Evolutionary conservation across 2,888 invertebrate species (phyloP), one percentile per base, ranked within the genome.

Genomic region (Lasius platythorax): DNA sequence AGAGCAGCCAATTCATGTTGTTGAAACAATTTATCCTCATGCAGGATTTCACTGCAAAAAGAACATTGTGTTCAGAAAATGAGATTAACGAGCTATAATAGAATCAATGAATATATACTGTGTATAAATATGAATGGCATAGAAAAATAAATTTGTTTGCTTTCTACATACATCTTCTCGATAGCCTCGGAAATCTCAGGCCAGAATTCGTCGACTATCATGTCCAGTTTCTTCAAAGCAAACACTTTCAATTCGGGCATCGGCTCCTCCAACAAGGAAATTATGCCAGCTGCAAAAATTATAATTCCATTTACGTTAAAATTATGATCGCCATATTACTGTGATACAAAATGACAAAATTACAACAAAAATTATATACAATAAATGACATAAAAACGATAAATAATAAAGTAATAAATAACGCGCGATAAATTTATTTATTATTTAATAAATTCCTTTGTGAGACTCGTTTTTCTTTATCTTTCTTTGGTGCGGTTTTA

Each of bases 141-240:
- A 56, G 9, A 9, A 23, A 46, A 33, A 33, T 53, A 23, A 5
- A 23, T 46, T 18, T 64, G 6, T 37, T 63, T 56, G 53, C 28
- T 58, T 43, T n/a, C 68, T 67, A 95, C 96, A 95, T 95, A 97
- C 97, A 99, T 99, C 96, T 99, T 99, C 93, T 98, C 98, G 91
- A 99, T 98, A 18, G 99, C 98, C 95, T 99, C 99, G 0, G 99
- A 99, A 92, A 99, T 99, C 96, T 99, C 99, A 11, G 99, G 98
- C 99, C 99, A 99, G 95, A 99, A 99, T 94, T 99, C 98, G 95
- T 99, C 99, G 0, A 99, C 99, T 92, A 99, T 98, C 93, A 97
- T 96, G 95, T 99, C 98, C 92, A 99, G 96, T 94, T 99, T 99
- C 93, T 97, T 97, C 92, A 99, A 95, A 23, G 99, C 99, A 95